Evolutionary conservation across 1,140 invertebrate genomes (phyloP), one percentile per base, ranked within the genome.

Genomic region (Lineus longissimus): DNA sequence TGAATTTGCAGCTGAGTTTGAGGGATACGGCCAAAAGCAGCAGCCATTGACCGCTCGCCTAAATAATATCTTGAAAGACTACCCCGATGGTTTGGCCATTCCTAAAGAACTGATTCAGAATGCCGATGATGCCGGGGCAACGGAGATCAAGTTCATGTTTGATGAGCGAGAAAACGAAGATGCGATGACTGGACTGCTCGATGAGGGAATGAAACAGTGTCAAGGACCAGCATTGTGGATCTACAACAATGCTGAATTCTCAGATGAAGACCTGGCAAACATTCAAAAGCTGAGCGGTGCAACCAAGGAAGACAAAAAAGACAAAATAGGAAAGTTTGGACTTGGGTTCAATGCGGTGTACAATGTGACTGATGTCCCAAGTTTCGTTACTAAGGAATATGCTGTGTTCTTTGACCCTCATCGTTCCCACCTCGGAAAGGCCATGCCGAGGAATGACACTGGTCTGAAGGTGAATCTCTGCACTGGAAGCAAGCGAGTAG

Each of bases 91-190:
- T 0, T 63, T 77, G 55, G 66, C 74, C 25, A 66, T 77, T 9
- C 68, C 71, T 15, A 77, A 78, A 65, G 76, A 78, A 63, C 56
- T 77, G 13, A 67, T 78, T 43, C 76, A 78, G 64, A 79, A 79
- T 71, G 76, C 73, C 45, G 75, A 76, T 65, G 78, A 81, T 73
- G 80, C 78, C 55, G 84, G 83, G 47, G 79, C 83, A n/a, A 80
- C 76, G 23, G 80, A 82, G 66, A 67, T 80, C 2, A 67, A 64
- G 13, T 84, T 86, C 66, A 79, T 78, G 0, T 76, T 74, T 61
- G 78, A 79, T 61, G 74, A 78, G 60, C 47, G 76, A 55, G 65
- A 70, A 29, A 72, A 74, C 51, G 60, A 66, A 40, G 60, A 76
- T 60, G 30, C 33, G 0, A 62, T 59, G 55, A 63, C 63, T 9